Evolutionary conservation across 2,113 vertebrate genomes (phyloP), one percentile per base, ranked within the genome.

Genomic region (Sporophila hypoxantha): DNA sequence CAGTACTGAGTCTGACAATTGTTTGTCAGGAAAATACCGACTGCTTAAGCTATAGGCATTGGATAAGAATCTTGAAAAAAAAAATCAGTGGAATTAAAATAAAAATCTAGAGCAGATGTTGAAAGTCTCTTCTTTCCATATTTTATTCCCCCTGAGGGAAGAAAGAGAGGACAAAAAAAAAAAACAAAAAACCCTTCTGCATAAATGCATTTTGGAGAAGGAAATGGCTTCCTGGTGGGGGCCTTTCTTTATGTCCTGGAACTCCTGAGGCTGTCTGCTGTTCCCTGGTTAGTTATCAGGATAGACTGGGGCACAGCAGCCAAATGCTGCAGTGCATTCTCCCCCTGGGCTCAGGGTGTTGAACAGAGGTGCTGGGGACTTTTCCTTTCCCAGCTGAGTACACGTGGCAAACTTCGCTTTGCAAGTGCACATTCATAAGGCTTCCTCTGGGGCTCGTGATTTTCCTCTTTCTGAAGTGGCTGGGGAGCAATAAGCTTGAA

Each of bases 151-250:
- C 50, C 60, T 68, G 64, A 71, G 59, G 85, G 37, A 32, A 76
- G 47, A 85, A 89, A 23, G n/a, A 42, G 36, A 71, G 32, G 26
- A n/a, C n/a, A n/a, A n/a, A n/a, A n/a, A n/a, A n/a, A 4, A 57
- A 85, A 92, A 57, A 5, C 16, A 3, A n/a, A n/a, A n/a, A n/a
- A 0, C 2, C 20, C 52, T 69, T 87, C 49, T 70, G 71, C 55
- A 65, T 66, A 86, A 94, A 94, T 88, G 66, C 91, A 94, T n/a
- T 81, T 96, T 95, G 75, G 90, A 94, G 88, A 89, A 93, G 92
- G 93, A 95, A 96, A 96, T 83, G 77, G 79, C 70, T 93, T 86
- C 78, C 78, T 69, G 69, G 47, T 5, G 27, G 16, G 85, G 39
- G 23, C 44, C 62, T 92, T 93, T 74, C 89, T 84, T 92, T 91